Evolutionary conservation across 2,888 invertebrate species (phyloP), one percentile per base, ranked within the genome.

Genomic region (Ophioninae sp.): DNA sequence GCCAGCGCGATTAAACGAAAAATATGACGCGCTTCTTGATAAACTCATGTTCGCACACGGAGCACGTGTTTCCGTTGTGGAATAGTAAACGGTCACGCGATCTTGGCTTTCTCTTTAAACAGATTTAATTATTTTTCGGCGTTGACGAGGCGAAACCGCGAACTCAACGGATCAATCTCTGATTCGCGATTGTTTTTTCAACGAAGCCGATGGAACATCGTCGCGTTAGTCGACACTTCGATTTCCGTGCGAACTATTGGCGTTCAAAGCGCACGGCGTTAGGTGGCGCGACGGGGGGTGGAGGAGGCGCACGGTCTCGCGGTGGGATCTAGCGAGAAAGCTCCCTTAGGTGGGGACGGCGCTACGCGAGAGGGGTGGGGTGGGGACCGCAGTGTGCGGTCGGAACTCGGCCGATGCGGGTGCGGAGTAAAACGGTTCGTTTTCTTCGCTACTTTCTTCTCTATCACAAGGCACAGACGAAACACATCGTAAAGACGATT

Each of bases 341-440:
- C 61, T 63, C 30, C 44, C 44, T 69, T 61, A 39, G 84, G 86
- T 82, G 86, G 87, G 87, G 85, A 84, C 75, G n/a, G 63, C 58
- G 59, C 79, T 68, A 80, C 51, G 63, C 65, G 22, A 13, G 79
- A 85, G 84, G 86, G 86, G 88, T 85, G 86, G 86, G 86, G 87
- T 88, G 87, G 87, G 90, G 88, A 87, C 88, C 87, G 88, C 89
- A 91, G 91, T 91, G 89, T 91, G 88, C 90, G 90, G 88, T 90
- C 88, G 90, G 89, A 87, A 88, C 88, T 90, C 90, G 90, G 87
- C 88, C 88, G 88, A 87, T 87, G 87, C 85, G 89, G 90, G 88
- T 89, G 85, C 83, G 79, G 83, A 85, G 82, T 58, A 79, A 77
- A 85, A 87, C 44, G 44, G 85, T 85, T 86, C 85, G 85, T 87